These are phyloP conservation scores for Zoanthus sansibaricus DNA, from an alignment of 92 coral and sea anemone genomes.

Conservation along the genomic window DNA sequence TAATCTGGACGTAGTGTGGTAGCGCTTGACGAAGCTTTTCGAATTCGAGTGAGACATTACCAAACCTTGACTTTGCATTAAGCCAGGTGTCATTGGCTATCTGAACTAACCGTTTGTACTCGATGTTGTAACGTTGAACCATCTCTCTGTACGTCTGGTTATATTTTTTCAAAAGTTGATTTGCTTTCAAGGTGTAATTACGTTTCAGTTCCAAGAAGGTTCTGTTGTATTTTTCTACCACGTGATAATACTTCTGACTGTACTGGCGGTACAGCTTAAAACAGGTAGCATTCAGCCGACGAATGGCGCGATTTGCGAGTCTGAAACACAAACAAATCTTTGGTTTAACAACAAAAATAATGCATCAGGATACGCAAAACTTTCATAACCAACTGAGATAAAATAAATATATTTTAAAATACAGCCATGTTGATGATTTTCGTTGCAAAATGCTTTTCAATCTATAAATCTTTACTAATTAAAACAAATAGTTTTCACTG, in stretches of 20 bases:
- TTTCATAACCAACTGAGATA: too few species aligned
- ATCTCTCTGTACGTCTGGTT: slow-evolving; percentile 16
- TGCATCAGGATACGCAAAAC: not conserved
- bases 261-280: not conserved
- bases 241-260: not conserved
- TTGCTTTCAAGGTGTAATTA: not conserved
- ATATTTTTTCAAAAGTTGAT: slow-evolving; percentile 10
- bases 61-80: slow-evolving; percentile 24
- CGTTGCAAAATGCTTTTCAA: too few species aligned
- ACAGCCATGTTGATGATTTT: too few species aligned
- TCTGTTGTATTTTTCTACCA: slow-evolving; percentile 12
- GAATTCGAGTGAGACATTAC: slow-evolving; percentile 8
- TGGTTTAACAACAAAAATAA: not conserved
- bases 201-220: slow-evolving; percentile 18
- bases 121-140: not conserved
- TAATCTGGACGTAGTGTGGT: slow-evolving; percentile 72
- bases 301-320: slow-evolving; percentile 55
- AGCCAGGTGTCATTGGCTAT: slow-evolving; percentile 3
- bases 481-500: not conserved
- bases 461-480: not conserved
- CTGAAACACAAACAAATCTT: not conserved
- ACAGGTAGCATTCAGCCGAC: slow-evolving; percentile 53
- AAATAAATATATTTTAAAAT: too few species aligned
- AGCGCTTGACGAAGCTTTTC: slow-evolving; percentile 58
- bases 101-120: not conserved